Evolutionary conservation across 2,888 invertebrate species (phyloP).

Genomic region (Xanthia icteritia): DNA sequence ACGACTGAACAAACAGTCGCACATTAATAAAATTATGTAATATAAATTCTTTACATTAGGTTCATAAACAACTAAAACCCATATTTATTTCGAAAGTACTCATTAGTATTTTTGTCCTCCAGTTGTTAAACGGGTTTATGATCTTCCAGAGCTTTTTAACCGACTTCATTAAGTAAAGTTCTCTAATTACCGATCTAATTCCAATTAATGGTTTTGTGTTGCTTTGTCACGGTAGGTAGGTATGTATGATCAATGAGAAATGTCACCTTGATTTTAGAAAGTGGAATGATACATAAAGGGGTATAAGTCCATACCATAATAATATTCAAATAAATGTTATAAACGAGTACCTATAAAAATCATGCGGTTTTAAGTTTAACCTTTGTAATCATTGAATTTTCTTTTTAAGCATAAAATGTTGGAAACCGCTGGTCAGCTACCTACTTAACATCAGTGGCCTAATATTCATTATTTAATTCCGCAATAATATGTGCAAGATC

Average conservation of each 20-base stretch:
- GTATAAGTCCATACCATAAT: not conserved
- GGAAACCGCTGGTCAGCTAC: not conserved
- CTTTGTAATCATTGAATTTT: conserved; percentile 1
- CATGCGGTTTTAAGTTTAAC: not conserved
- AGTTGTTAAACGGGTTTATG: not conserved
- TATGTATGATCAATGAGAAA: not conserved
- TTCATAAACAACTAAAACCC: not conserved
- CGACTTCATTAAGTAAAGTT: not conserved
- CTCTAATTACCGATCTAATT: not conserved
- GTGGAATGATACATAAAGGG: not conserved
- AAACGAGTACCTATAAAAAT: not conserved
- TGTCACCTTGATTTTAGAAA: not conserved
- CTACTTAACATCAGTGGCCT: not conserved
- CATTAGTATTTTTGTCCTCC: not conserved
- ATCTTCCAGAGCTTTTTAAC: not conserved
- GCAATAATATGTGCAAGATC: not conserved
- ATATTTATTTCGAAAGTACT: not conserved
- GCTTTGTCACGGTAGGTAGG: not conserved
- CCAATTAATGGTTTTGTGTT: not conserved
- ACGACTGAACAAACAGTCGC: not conserved
- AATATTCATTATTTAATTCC: not conserved
- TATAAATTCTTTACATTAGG: not conserved
- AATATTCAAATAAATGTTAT: not conserved
- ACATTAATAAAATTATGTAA: not conserved
- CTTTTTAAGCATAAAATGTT: not conserved